Conservation (phyloP, 2,113 vertebrate species). For the Lipophrys pholis region DNA sequence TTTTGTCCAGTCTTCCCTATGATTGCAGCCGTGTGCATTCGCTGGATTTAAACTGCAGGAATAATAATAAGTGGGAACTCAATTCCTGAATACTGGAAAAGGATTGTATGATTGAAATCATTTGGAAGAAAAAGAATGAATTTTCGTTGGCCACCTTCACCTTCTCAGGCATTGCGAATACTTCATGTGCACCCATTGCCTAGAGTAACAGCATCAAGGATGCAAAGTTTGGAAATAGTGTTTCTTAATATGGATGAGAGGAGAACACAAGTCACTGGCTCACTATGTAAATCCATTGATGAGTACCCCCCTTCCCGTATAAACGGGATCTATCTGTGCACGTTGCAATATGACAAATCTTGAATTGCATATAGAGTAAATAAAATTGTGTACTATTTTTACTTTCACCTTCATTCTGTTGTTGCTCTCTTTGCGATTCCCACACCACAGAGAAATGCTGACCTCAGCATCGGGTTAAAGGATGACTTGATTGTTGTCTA, state of each 20-base stretch:
- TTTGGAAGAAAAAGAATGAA: too few species aligned
- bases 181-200: too few species aligned
- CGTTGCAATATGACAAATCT: slow-evolving; percentile 3
- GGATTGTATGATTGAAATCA: too few species aligned
- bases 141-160: too few species aligned
- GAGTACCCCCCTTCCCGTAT: slow-evolving; percentile 8
- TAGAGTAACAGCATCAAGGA: slow-evolving; percentile 15
- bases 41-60: too few species aligned
- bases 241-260: slow-evolving; percentile 13
- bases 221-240: not conserved
- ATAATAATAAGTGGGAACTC: too few species aligned
- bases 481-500: slow-evolving; percentile 14
- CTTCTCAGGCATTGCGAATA: too few species aligned
- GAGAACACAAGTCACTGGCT: slow-evolving; percentile 3
- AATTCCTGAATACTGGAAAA: too few species aligned
- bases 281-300: slow-evolving; percentile 15
- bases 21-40: too few species aligned
- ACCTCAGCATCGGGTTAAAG: slow-evolving; percentile 4
- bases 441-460: slow-evolving; percentile 1
- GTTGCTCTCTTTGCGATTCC: not conserved
- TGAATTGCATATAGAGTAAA: not conserved
- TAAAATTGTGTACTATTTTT: not conserved
- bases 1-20: too few species aligned
- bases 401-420: not conserved
- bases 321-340: slow-evolving; percentile 7